A percentile compares a stretch with the other conserved stretches of the same genome.
Evolutionary conservation across 2,797 vertebrate genomes (phyloP).

Genomic region (Chloroceryle amazona): DNA sequence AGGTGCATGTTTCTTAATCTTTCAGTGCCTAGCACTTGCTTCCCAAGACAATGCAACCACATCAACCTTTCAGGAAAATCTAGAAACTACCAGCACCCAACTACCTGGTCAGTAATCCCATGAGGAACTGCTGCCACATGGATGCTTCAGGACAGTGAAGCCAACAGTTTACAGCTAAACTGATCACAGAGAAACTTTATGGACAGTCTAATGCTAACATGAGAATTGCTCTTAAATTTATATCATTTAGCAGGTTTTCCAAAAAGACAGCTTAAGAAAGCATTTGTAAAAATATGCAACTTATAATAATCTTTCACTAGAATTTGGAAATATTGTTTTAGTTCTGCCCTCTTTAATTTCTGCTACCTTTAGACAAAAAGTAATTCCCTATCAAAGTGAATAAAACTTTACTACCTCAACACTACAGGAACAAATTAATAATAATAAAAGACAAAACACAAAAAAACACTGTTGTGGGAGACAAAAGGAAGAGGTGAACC

Average conservation of each 20-base stretch:
- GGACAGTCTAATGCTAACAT: neutral
- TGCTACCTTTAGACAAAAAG: neutral
- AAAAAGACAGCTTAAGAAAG: neutral
- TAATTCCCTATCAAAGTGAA: neutral
- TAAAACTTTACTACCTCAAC: neutral
- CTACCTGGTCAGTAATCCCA: neutral
- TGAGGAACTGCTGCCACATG: neutral
- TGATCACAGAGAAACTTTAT: neutral
- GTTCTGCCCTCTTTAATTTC: neutral
- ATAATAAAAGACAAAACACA: too few species aligned
- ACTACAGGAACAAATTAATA: neutral
- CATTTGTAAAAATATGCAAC: neutral
- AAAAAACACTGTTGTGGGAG: neutral
- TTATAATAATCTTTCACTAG: neutral
- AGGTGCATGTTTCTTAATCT: neutral
- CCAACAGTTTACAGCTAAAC: neutral
- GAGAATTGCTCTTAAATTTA: neutral
- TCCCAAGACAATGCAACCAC: neutral
- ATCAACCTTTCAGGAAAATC: neutral
- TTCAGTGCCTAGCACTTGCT: neutral
- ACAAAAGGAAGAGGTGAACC: neutral
- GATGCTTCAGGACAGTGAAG: fast-evolving
- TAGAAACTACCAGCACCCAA: neutral
- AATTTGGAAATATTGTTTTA: neutral
- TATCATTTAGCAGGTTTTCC: neutral